Evolutionary conservation across 2,797 vertebrate genomes (phyloP), one percentile per base, ranked within the genome.

Genomic region (Anguilla obscura): DNA sequence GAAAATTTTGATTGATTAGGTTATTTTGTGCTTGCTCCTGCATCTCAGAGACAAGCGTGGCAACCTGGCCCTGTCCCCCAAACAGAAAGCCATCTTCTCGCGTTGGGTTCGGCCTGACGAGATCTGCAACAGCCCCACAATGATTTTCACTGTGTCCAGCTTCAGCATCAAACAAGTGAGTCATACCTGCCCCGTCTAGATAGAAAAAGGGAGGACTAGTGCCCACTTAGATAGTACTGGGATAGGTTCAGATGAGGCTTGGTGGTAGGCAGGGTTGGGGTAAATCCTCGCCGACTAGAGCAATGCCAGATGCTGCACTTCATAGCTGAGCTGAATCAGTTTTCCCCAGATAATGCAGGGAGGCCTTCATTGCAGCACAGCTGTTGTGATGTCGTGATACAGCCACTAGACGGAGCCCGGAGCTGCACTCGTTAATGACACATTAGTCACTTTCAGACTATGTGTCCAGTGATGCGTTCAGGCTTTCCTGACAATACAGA

Each of bases 161-260:
- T 99, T 99, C 95, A 99, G 98, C 94, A 99, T 99, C 95, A 99
- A 99, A 89, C 99, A 99, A 98, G 99, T 99, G 93, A 92, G 88
- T 86, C 2, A 3, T 24, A 18, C 33, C 16, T 45, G 3, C 14
- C 30, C 36, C 63, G n/a, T 66, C n/a, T 66, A 4, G 58, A 63
- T 18, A 24, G 24, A 63, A 21, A 63, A 1, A 18, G 24, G 21
- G 58, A 60, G 60, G 5, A 18, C 2, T 0, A 18, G 56, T 18
- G 0, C 56, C 56, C 14, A 14, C 58, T 16, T 60, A 4, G 58
- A 24, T 60, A 18, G 58, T 24, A 24, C 58, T 60, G 58, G 58
- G 21, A 2, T 24, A 60, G 58, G 14, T 4, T 18, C 16, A 60
- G 58, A 71, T 30, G n/a, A 30, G 8, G 66, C 66, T 10, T 18